Conservation (phyloP, 2,113 vertebrate genomes). For the Corythaeola cristata region DNA sequence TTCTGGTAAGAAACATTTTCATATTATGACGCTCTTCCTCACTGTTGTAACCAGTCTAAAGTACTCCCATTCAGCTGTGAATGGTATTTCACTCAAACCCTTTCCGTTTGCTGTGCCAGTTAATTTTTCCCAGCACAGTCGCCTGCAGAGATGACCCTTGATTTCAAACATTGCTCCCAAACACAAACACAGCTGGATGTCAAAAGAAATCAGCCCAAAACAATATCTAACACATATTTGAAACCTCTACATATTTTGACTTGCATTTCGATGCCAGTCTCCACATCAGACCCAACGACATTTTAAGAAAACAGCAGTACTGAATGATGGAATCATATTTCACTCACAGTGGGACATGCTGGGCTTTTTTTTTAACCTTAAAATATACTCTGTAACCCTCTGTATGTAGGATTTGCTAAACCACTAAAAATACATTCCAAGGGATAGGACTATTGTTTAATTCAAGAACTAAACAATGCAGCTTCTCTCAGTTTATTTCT, state of each 20-base stretch:
- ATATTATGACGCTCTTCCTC: not conserved
- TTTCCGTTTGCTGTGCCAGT: not conserved
- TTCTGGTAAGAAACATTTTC: conserved; percentile 58
- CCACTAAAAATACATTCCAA: conserved; percentile 35
- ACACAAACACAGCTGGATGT: conserved; percentile 44
- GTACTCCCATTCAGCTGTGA: conserved; percentile 17
- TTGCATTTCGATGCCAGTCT: conserved; percentile 59
- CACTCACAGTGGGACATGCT: not conserved
- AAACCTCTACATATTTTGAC: conserved; percentile 1
- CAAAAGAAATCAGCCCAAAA: conserved; percentile 41
- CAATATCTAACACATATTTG: conserved; percentile 38
- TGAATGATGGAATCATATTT: conserved; percentile 36
- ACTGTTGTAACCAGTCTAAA: conserved; percentile 15
- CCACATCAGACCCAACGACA: not conserved
- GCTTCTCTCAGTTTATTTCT: not conserved
- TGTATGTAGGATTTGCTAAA: not conserved
- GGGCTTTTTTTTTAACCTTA: not conserved
- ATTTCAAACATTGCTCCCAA: conserved; percentile 55
- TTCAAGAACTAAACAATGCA: conserved; percentile 3
- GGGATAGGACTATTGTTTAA: not conserved
- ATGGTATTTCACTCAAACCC: conserved; percentile 20
- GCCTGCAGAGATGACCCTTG: conserved; percentile 49
- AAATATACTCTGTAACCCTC: not conserved
- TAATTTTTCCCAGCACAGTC: conserved; percentile 43
- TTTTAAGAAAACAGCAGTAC: conserved; percentile 52